Base-by-base conservation (phyloP, 1,140 invertebrate species). In the Cydia fagiglandana region DNA sequence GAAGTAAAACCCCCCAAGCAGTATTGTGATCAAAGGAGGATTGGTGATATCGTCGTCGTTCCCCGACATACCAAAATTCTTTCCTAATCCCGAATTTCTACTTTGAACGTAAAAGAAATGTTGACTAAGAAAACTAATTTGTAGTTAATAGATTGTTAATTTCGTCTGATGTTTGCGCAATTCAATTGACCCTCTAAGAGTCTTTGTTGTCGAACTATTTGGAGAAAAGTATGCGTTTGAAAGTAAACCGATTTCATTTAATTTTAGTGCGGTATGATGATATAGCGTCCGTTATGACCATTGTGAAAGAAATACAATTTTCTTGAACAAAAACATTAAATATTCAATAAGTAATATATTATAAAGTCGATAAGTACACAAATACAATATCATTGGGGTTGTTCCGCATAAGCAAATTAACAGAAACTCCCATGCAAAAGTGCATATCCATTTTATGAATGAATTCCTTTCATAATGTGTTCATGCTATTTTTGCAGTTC, bases 71-170 rank as follows among this genome's bases (percentile, higher is more conserved):
- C 66, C 34, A 38, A 24, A 38, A 70, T 70, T 70, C 66, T 70
- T 61, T n/a, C n/a, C n/a, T 38, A 38, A 34, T 38, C 64, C 64
- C 7, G 24, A 17, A 38, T 38, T 34, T 41, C n/a, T 34, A 17
- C 30, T 38, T 61, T 61, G 56, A 66, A 66, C 66, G 34, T 70
- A 34, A 41, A 41, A 70, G 66, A 70, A 70, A 38, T 38, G 66
- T 70, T 70, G 66, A 70, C 66, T 70, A 38, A 68, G 30, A 38
- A 70, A 70, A 70, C 66, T 70, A 70, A 70, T 70, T 70, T 70
- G 30, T 70, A 70, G 66, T 70, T 70, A 70, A 24, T 41, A 38
- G 34, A 70, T 70, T 66, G 30, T 66, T 70, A 70, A 38, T 70
- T 70, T 70, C 38, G 24, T 41, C 34, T 38, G 34, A 70, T 70